These are phyloP conservation scores for Chelon auratus DNA, from an alignment of 2,797 vertebrate species.

Conservation along the genomic window DNA sequence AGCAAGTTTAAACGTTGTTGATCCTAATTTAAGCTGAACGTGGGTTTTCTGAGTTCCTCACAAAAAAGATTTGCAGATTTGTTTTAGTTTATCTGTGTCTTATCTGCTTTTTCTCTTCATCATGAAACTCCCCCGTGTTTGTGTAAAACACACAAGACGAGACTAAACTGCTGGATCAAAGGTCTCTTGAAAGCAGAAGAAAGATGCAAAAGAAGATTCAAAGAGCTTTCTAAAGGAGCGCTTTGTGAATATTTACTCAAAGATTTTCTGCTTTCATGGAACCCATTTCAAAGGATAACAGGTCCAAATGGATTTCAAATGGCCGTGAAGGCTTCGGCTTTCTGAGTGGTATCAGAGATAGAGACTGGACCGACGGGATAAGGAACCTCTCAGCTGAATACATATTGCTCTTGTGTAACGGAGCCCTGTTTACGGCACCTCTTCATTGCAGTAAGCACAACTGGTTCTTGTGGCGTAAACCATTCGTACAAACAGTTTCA, in stretches of 20 bases:
- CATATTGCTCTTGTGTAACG: background rate
- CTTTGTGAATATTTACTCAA: constrained; percentile 33
- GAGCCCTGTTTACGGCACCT: too few species aligned
- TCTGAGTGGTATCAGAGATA: background rate
- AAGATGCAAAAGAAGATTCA: constrained; percentile 18
- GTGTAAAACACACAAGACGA: constrained; percentile 21
- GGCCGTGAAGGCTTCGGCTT: background rate
- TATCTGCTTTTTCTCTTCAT: background rate
- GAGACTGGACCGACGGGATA: constrained; percentile 3
- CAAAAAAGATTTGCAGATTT: background rate
- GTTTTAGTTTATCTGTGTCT: background rate
- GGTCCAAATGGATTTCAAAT: constrained; percentile 31
- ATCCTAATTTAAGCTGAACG: background rate
- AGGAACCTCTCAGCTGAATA: constrained; percentile 7
- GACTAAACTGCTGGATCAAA: constrained; percentile 20
- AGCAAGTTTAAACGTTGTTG: background rate
- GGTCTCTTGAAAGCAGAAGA: constrained; percentile 16
- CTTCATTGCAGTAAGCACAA: too few species aligned
- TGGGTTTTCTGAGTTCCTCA: background rate
- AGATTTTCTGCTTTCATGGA: constrained; percentile 31
- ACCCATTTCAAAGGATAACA: constrained; percentile 34
- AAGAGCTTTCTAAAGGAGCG: constrained; percentile 15
- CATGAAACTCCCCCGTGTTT: constrained; percentile 7
- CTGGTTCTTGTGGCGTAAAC: too few species aligned
- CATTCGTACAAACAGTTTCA: too few species aligned